phyloP scores from a whole-genome alignment of 2,113 vertebrate species.

The Bubalus kerabau region DNA sequence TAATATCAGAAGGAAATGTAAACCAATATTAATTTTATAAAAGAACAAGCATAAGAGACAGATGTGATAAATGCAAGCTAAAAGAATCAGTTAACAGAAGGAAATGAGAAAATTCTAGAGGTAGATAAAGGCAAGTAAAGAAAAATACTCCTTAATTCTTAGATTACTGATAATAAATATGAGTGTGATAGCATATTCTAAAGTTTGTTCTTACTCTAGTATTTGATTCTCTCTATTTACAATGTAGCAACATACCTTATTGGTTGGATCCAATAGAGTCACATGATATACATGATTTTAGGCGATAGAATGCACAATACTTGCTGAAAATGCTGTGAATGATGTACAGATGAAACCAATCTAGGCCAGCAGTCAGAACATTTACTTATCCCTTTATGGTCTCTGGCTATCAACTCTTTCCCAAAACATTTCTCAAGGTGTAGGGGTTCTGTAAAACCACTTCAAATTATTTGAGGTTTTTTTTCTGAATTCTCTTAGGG shows the following conservation, averaged over 20 bases:
- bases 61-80: neutral
- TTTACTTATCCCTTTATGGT: neutral
- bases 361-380: neutral
- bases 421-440: neutral
- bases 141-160: neutral
- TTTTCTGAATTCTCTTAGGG: neutral
- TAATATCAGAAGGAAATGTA: neutral
- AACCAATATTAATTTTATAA: neutral
- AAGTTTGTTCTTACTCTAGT: neutral
- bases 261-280: neutral
- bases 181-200: neutral
- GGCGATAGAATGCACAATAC: neutral
- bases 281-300: neutral
- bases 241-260: neutral
- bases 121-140: neutral
- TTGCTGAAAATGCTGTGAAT: neutral
- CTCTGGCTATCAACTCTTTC: neutral
- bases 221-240: neutral
- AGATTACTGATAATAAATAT: neutral
- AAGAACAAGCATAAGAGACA: neutral
- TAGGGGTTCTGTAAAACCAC: neutral
- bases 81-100: neutral
- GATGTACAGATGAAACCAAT: neutral
- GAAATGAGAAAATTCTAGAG: neutral
- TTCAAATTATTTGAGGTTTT: neutral